Evolutionary conservation across 1,140 invertebrate genomes (phyloP).

Genomic region (Euwallacea similis): DNA sequence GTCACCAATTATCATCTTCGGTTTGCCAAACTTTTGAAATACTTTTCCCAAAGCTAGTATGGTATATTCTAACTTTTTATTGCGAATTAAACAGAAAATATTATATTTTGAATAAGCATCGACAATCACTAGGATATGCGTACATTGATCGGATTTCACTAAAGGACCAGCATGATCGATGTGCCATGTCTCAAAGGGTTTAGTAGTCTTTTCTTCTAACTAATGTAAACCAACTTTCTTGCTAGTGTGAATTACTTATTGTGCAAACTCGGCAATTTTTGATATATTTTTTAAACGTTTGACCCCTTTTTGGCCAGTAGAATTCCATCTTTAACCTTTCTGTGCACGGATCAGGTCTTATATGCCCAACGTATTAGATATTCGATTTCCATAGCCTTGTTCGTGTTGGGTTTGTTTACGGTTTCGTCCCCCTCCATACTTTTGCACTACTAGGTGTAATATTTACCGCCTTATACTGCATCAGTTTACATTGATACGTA

Average conservation of each 20-base stretch:
- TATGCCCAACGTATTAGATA: too few relatives aligned
- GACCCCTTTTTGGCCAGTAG: slow-evolving; percentile 24
- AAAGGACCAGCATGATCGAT: slow-evolving; percentile 32
- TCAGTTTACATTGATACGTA: too few relatives aligned
- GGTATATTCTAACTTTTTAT: slow-evolving; percentile 18
- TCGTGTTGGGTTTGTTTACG: too few relatives aligned
- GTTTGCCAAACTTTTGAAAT: slow-evolving; percentile 22
- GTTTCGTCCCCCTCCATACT: too few relatives aligned
- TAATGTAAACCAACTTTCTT: slow-evolving; percentile 5
- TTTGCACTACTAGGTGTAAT: too few relatives aligned
- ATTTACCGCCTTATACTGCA: too few relatives aligned
- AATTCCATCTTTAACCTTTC: neutral
- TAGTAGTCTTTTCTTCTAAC: slow-evolving; percentile 1
- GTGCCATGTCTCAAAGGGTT: slow-evolving; percentile 28
- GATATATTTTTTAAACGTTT: slow-evolving; percentile 22
- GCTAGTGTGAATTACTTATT: slow-evolving; percentile 17
- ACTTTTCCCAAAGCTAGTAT: slow-evolving; percentile 9
- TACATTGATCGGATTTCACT: slow-evolving; percentile 25
- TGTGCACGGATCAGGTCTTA: too few relatives aligned
- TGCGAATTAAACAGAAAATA: slow-evolving; percentile 3
- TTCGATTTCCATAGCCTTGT: too few relatives aligned
- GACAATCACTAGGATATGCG: slow-evolving; percentile 29
- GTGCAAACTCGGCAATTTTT: slow-evolving; percentile 20
- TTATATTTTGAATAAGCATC: slow-evolving; percentile 18
- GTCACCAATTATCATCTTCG: slow-evolving; percentile 20